Percentiles rank a stretch among this genome's conserved stretches.
Evolutionary conservation across 2,888 invertebrate species (phyloP).

Genomic region (Subacronicta megacephala): DNA sequence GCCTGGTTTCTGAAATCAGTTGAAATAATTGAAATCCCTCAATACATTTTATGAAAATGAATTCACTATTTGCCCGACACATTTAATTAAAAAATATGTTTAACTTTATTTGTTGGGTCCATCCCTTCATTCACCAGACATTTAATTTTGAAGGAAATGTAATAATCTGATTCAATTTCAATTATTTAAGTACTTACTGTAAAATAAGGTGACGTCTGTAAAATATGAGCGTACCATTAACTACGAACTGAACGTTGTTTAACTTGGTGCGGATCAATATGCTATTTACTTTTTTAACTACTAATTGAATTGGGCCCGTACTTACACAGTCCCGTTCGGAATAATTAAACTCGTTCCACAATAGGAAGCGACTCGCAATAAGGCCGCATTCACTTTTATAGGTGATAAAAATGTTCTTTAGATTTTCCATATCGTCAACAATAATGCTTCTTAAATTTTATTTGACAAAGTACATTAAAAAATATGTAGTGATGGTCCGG

Average conservation of each 20-base stretch:
- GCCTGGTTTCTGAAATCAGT: background rate
- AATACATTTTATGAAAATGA: background rate
- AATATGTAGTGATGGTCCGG: constrained; percentile 65
- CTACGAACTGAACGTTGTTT: constrained; percentile 42
- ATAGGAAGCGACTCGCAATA: constrained; percentile 60
- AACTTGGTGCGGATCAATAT: constrained; percentile 60
- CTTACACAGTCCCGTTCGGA: constrained; percentile 73
- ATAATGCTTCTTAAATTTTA: constrained; percentile 59
- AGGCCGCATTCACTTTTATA: constrained; percentile 67
- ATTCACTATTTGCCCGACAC: background rate
- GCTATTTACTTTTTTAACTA: constrained; percentile 74
- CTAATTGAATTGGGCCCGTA: constrained; percentile 77
- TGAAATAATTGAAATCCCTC: background rate
- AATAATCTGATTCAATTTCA: constrained; percentile 41
- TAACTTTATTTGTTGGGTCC: background rate
- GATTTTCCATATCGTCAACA: constrained; percentile 56
- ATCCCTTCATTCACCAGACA: background rate
- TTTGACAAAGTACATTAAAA: constrained; percentile 63
- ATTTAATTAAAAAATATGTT: background rate
- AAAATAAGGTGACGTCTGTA: constrained; percentile 38
- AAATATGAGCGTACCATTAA: constrained; percentile 55
- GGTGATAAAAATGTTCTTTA: constrained; percentile 68
- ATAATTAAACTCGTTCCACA: constrained; percentile 72
- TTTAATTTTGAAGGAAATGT: constrained; percentile 1
- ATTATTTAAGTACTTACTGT: constrained; percentile 39